Conservation (phyloP, 2,797 vertebrate species). For the Etheostoma nigrum region DNA sequence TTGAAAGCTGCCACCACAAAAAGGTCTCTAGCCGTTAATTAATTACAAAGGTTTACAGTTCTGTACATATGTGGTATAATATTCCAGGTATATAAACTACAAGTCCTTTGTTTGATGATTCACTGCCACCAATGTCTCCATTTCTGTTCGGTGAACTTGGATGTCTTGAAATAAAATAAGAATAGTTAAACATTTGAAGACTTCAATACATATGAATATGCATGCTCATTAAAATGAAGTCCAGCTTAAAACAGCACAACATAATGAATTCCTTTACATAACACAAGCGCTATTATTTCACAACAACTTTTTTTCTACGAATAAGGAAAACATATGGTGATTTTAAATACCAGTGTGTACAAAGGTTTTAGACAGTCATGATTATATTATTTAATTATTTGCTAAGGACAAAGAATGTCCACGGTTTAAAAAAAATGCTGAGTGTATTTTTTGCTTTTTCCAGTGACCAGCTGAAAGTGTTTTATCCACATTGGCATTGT, state of each 20-base stretch:
- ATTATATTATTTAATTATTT: constrained; percentile 47
- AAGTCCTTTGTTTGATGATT: constrained; percentile 13
- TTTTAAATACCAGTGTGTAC: constrained; percentile 59
- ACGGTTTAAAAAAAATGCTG: constrained; percentile 42
- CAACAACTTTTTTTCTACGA: constrained; percentile 31
- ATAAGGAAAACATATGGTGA: constrained; percentile 60
- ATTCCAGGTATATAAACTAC: constrained; percentile 22
- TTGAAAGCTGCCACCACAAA: constrained; percentile 83
- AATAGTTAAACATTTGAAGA: constrained; percentile 14
- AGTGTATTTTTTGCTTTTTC: constrained; percentile 66
- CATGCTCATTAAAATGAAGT: constrained; percentile 39
- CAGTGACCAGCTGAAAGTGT: constrained; percentile 82
- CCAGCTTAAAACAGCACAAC: constrained; percentile 51
- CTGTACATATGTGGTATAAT: constrained; percentile 8
- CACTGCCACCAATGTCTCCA: constrained; percentile 1
- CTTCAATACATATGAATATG: constrained; percentile 32
- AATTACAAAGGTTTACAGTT: constrained; percentile 16
- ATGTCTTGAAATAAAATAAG: constrained; percentile 30
- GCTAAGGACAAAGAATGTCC: constrained; percentile 24
- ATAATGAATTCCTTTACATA: constrained; percentile 52
- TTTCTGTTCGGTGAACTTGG: constrained; percentile 23
- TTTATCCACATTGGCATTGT: constrained; percentile 56
- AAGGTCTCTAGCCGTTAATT: constrained; percentile 38
- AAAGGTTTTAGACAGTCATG: constrained; percentile 39
- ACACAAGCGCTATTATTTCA: constrained; percentile 67